Evolutionary conservation across 2,888 invertebrate species (phyloP), one percentile per base, ranked within the genome.

Genomic region (Biston stratarius): DNA sequence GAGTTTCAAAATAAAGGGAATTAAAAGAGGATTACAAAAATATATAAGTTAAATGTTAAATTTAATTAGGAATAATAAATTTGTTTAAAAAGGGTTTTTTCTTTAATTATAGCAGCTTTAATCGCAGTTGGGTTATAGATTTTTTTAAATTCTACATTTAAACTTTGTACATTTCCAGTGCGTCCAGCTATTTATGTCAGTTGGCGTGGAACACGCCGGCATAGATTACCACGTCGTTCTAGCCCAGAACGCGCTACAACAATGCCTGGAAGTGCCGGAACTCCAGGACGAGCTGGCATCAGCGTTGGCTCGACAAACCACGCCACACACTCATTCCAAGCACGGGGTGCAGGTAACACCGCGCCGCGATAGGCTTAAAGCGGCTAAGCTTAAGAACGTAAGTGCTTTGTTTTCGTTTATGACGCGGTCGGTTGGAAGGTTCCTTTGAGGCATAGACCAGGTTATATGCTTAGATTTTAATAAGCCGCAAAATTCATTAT

Each of bases 181-280:
- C 88, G 97, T 98, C 76, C 98, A 99, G 86, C 95, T 99, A 74
- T 99, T 99, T 94, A 98, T 98, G 96, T 98, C 98, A 5, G 99
- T 99, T 73, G 97, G 98, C 52, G 97, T 99, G 77, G 99, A 99
- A 91, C 97, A 98, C 83, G 97, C 98, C 62, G 98, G 98, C 83
- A 97, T 99, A 79, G 99, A 99, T 94, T 99, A 99, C 93, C 99
- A 99, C 92, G 99, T 99, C 82, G 98, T 98, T 69, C 95, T 99
- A 70, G 99, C 99, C 14, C 99, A 99, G 95, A 99, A 99, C 90
- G 98, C 99, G 42, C 95, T 99, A 65, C 97, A 98, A 84, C 97
- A 98, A 87, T 99, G 99, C 87, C 94, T 99, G 70, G 97, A 98
- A 80, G 96, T 81, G 67, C 52, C 38, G 52, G 98, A 98, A 92